phyloP scores from a whole-genome alignment of 2,113 vertebrate species.

The Thinocorus orbignyianus region DNA sequence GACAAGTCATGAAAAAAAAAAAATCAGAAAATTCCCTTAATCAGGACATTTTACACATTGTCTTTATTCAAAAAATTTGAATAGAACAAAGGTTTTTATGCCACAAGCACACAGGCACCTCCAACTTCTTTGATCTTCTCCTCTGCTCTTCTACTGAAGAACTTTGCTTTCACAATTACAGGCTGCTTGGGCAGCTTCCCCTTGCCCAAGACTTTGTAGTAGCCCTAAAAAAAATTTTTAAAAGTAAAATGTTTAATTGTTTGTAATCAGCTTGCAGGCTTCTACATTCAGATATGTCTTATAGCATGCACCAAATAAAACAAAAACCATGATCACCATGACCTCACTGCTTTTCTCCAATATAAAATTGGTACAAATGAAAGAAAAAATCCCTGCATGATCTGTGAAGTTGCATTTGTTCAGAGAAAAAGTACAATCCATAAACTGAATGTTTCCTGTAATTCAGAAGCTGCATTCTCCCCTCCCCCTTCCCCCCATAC shows the following conservation, averaged over 20 bases:
- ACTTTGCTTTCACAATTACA: constrained; percentile 92
- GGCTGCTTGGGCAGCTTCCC: constrained; percentile 92
- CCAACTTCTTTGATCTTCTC: constrained; percentile 92
- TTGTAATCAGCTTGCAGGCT: neutral
- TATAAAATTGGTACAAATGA: neutral
- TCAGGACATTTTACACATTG: neutral
- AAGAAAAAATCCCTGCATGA: neutral
- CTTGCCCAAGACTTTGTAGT: constrained; percentile 92
- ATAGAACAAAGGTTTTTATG: constrained; percentile 68
- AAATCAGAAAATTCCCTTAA: neutral
- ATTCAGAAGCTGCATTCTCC: neutral
- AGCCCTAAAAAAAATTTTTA: constrained; percentile 77
- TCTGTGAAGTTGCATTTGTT: neutral
- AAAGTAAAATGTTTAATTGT: neutral
- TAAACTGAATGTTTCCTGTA: neutral
- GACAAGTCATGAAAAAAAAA: neutral
- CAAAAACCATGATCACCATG: neutral
- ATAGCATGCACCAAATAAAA: neutral
- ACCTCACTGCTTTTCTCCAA: neutral
- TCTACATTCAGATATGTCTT: neutral
- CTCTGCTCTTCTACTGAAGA: constrained; percentile 90
- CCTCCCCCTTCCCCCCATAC: no score
- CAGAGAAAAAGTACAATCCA: neutral
- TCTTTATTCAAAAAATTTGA: constrained; percentile 54
- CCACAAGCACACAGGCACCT: constrained; percentile 89